Percentiles rank a stretch among this genome's conserved stretches.
phyloP scores from a whole-genome alignment of 1,140 invertebrate species.

The Riptortus pedestris region DNA sequence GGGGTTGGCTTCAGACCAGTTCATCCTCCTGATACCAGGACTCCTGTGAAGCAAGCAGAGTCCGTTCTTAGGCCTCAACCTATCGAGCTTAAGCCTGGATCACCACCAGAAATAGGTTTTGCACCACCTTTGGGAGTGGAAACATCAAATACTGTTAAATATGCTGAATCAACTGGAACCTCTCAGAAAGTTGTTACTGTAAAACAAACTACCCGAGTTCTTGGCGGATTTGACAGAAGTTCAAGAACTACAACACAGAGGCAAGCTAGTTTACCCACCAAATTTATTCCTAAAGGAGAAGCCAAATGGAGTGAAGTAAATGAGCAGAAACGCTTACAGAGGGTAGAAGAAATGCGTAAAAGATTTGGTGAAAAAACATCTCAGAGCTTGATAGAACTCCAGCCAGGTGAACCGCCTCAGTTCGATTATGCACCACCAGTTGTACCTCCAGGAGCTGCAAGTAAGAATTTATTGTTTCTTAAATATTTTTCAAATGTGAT shows the following conservation, averaged over 20 bases:
- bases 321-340: conserved; percentile 36
- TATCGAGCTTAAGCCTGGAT: conserved; percentile 44
- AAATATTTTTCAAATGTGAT: not conserved
- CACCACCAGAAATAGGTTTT: conserved; percentile 48
- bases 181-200: conserved; percentile 52
- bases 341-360: conserved; percentile 37
- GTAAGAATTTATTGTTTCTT: conserved; percentile 27
- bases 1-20: conserved; percentile 39
- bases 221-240: conserved; percentile 44
- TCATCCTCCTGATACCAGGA: not conserved
- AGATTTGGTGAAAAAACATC: conserved; percentile 35
- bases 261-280: conserved; percentile 32
- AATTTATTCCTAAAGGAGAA: conserved; percentile 39
- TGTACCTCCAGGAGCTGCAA: conserved; percentile 36
- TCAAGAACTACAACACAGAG: conserved; percentile 32
- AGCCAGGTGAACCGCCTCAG: conserved; percentile 49
- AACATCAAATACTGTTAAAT: conserved; percentile 53
- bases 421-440: conserved; percentile 44
- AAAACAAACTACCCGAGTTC: conserved; percentile 55
- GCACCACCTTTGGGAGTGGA: conserved; percentile 46
- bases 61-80: conserved; percentile 41
- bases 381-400: conserved; percentile 36
- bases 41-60: conserved; percentile 36
- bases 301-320: conserved; percentile 44
- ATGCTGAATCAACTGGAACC: conserved; percentile 56